Evolutionary conservation across 2,888 invertebrate species (phyloP).

Genomic region (Mimachlamys varia): DNA sequence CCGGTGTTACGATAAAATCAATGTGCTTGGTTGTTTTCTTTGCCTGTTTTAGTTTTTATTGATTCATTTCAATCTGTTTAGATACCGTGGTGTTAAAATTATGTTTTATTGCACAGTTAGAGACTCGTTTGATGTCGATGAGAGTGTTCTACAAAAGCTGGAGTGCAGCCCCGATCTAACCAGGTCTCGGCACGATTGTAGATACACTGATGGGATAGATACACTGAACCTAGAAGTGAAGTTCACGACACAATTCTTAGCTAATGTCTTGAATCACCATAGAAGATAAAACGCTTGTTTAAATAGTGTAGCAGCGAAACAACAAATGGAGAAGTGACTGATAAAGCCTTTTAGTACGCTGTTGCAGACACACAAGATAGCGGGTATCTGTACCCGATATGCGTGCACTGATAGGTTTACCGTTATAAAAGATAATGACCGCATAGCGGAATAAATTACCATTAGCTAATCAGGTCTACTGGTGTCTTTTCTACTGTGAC

Average conservation of each 20-base stretch:
- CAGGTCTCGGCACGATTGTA: background rate
- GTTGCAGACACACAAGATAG: conserved; percentile 11
- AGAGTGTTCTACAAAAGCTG: background rate
- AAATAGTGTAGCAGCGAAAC: background rate
- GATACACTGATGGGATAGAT: background rate
- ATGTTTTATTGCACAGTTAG: background rate
- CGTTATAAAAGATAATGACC: background rate
- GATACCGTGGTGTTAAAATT: conserved; percentile 28
- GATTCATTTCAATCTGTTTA: conserved; percentile 14
- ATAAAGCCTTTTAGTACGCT: background rate
- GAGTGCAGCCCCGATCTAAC: background rate
- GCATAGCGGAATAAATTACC: background rate
- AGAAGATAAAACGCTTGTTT: background rate
- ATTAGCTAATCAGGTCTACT: background rate
- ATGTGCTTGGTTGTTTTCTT: background rate
- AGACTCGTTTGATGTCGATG: conserved; percentile 18
- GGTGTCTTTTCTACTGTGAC: background rate
- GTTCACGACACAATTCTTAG: background rate
- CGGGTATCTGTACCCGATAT: background rate
- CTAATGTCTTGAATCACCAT: background rate
- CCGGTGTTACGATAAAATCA: background rate
- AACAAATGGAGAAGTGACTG: background rate
- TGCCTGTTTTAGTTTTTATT: conserved; percentile 18
- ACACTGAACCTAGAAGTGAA: background rate
- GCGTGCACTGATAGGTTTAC: background rate